phyloP scores from a whole-genome alignment of 2,797 vertebrate species.

The Gymnothorax javanicus region DNA sequence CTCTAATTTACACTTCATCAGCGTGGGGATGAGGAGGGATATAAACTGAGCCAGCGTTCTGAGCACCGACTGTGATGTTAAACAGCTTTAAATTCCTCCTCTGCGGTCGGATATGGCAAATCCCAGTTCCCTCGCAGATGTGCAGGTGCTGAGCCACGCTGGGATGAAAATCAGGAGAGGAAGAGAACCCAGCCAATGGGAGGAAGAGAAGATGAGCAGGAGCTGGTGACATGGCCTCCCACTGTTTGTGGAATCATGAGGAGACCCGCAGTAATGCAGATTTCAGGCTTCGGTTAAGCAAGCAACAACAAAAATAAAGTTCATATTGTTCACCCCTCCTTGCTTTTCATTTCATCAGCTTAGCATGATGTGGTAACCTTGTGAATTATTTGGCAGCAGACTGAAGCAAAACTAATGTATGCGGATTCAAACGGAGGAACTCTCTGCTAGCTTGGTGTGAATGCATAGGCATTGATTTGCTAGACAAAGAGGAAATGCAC shows the following conservation, averaged over 20 bases:
- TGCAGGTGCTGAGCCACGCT: not conserved
- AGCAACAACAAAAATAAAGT: not conserved
- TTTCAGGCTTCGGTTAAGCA: conserved; percentile 2
- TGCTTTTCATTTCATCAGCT: conserved; percentile 2
- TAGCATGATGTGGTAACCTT: not conserved
- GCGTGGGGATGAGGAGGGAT: conserved; percentile 38
- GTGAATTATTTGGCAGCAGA: conserved; percentile 12
- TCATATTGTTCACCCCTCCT: not conserved
- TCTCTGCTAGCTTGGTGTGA: not conserved
- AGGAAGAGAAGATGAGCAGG: conserved; percentile 43
- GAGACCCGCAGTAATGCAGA: not conserved
- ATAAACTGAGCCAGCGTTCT: conserved; percentile 21
- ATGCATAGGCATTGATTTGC: not conserved
- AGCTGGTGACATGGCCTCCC: conserved; percentile 17
- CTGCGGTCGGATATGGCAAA: conserved; percentile 42
- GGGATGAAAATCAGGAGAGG: conserved; percentile 35
- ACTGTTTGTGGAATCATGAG: conserved; percentile 10
- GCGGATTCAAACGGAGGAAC: no score
- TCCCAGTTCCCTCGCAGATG: conserved; percentile 33
- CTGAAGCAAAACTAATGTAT: not conserved
- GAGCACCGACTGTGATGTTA: conserved; percentile 45
- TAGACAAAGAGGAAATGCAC: not conserved
- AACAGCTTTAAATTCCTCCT: conserved; percentile 51
- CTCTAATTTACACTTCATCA: conserved; percentile 68
- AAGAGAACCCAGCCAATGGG: conserved; percentile 41